Conservation (phyloP, 2,888 invertebrate genomes). For the Orthosia incerta region DNA sequence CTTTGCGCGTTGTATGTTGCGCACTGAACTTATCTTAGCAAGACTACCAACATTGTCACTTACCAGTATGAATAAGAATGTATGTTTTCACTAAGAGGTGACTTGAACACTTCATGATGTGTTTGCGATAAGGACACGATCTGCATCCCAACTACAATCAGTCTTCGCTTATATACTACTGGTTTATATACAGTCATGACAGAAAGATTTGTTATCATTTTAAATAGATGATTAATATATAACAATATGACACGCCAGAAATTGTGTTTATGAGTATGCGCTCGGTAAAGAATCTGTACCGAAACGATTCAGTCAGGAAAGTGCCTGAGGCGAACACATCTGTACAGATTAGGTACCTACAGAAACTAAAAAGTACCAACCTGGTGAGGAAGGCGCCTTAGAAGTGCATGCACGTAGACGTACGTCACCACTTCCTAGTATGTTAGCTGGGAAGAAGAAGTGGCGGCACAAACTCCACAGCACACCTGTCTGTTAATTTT, state of each 20-base stretch:
- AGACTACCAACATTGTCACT: slow-evolving; percentile 3
- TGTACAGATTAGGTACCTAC: too few relatives aligned
- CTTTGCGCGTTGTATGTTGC: neutral
- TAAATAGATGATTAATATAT: neutral
- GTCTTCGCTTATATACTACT: slow-evolving; percentile 39
- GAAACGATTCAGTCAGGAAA: too few relatives aligned
- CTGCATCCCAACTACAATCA: slow-evolving; percentile 4
- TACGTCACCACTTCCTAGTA: too few relatives aligned
- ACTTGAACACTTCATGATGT: slow-evolving; percentile 32
- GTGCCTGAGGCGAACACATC: too few relatives aligned
- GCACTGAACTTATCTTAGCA: neutral
- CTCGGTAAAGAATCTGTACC: too few relatives aligned
- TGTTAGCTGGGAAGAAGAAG: too few relatives aligned
- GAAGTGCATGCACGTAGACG: too few relatives aligned
- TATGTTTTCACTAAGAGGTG: slow-evolving; percentile 17
- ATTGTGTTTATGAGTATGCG: too few relatives aligned
- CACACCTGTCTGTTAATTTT: too few relatives aligned
- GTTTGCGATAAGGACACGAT: neutral
- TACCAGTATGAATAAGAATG: slow-evolving; percentile 33
- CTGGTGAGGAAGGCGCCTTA: too few relatives aligned
- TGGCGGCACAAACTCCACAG: too few relatives aligned
- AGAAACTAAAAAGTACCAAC: too few relatives aligned
- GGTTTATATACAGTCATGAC: slow-evolving; percentile 17
- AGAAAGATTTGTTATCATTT: slow-evolving; percentile 23
- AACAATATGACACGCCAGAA: slow-evolving; percentile 5